Base-by-base conservation (phyloP, 2,888 invertebrate genomes). In the Drosophila anomalipes region DNA sequence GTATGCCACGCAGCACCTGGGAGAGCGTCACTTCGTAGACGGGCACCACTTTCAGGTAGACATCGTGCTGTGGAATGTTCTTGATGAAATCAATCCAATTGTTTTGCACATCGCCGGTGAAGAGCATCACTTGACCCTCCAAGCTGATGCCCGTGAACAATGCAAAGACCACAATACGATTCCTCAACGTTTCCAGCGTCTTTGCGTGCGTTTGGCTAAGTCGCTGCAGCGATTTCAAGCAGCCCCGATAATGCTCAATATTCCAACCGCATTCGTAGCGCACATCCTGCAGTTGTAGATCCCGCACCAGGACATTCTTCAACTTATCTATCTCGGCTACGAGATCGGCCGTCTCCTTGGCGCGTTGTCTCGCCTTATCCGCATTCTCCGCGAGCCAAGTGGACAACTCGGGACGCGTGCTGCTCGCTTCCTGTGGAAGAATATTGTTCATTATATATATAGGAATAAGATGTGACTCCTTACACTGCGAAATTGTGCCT, bases 31-130 rank as follows among this genome's bases (percentile, higher is more conserved):
- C 96, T 92, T 98, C 98, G 93, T 97, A 97, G 61, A 95, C 95
- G 5, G 98, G 98, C 89, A 98, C 96, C 91, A 96, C 95, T 65
- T 94, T 93, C 54, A 98, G 94, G 44, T 96, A 95, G 65, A 94
- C 94, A 92, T 98, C 97, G 91, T 97, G 96, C 85, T 95, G 95
- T 63, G 94, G 94, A 60, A 97, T 96, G 94, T 97, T 97, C 93
- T 96, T 97, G 68, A 98, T 96, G 64, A 97, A 95, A 94, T 97
- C 97, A 70, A 98, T 94, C 99, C 99, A 99, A 94, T 97, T 98
- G 90, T 97, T 96, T 70, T 98, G 94, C 44, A 99, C 98, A 95
- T 99, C 98, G 44, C 97, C 98, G 81, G 97, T 98, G 91, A 97
- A 98, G 0, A 99, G 95, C 94, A 97, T 97, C 12, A 99, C 96